Evolutionary conservation across 2,888 invertebrate genomes (phyloP).

Genomic region (Heliconius hortense): DNA sequence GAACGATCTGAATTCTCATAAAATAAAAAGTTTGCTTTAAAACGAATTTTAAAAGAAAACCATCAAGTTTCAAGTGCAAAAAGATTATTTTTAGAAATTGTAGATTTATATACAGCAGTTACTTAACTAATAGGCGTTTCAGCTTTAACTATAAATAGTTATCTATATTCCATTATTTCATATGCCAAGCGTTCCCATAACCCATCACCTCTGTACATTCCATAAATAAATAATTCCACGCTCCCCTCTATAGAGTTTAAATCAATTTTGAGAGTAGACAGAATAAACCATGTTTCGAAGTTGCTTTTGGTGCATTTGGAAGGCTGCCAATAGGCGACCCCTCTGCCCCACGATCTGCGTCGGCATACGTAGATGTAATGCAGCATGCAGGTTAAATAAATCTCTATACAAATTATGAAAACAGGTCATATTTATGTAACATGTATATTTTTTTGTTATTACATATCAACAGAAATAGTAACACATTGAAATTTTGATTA

Average conservation of each 20-base stretch:
- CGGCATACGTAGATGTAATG: neutral
- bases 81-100: neutral
- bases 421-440: neutral
- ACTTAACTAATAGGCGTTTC: neutral
- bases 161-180: neutral
- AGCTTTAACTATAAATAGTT: neutral
- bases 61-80: neutral
- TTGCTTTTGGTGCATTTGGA: conserved; percentile 33
- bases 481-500: neutral
- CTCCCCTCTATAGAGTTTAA: conserved; percentile 7
- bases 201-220: neutral
- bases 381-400: conserved; percentile 16
- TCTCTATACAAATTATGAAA: neutral
- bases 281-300: conserved; percentile 32
- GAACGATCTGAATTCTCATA: conserved; percentile 23
- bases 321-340: conserved; percentile 28
- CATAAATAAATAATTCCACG: conserved; percentile 5
- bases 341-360: conserved; percentile 2
- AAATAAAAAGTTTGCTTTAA: conserved; percentile 14
- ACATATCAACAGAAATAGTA: neutral
- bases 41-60: neutral
- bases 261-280: conserved; percentile 22
- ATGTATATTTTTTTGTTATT: neutral
- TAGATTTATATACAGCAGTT: neutral
- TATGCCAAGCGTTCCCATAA: neutral